Base-by-base conservation (phyloP, 2,113 vertebrate species). In the Anthoscopus minutus region DNA sequence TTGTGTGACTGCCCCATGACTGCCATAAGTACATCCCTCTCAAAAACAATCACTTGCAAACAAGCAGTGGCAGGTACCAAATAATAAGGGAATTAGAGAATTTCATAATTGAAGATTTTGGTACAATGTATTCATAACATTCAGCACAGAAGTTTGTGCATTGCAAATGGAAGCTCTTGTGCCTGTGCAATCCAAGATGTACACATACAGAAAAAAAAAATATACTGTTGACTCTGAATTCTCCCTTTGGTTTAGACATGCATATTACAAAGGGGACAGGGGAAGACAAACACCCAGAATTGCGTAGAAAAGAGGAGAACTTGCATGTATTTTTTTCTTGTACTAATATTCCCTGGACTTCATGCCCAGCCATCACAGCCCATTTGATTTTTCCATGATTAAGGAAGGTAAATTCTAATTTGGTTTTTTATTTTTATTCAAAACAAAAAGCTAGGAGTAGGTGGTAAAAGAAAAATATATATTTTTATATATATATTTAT, bases 391-490 rank as follows among this genome's bases (percentile, higher is more conserved):
- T 88, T 95, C 96, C 16, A 1, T 92, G 94, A 94, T 96, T 96
- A 98, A 98, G 96, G 97, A 98, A 97, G 91, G 93, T 93, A 97
- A 95, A 96, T 96, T 98, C 96, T 98, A 97, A 97, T 98, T 98
- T 97, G 97, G 67, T 97, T 93, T 97, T 98, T 98, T 91, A 97
- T 93, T 97, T 98, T 97, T 98, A 98, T 98, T 98, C 97, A 98
- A 98, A 98, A 98, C 98, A 98, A 98, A 98, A 98, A 91, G 91
- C 92, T 96, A 92, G 93, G 88, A 98, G 97, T 97, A 97, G 98
- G 98, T 98, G 98, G 97, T 97, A 97, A 98, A 98, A 98, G 97
- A 98, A 98, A 99, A 98, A 98, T 96, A 98, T 98, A 98, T 98
- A 98, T 98, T 98, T 97, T 96, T 98, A 98, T 98, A 94, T 98